Evolutionary conservation across 2,888 invertebrate genomes (phyloP), one percentile per base, ranked within the genome.

Genomic region (Podotricha telesiphe): DNA sequence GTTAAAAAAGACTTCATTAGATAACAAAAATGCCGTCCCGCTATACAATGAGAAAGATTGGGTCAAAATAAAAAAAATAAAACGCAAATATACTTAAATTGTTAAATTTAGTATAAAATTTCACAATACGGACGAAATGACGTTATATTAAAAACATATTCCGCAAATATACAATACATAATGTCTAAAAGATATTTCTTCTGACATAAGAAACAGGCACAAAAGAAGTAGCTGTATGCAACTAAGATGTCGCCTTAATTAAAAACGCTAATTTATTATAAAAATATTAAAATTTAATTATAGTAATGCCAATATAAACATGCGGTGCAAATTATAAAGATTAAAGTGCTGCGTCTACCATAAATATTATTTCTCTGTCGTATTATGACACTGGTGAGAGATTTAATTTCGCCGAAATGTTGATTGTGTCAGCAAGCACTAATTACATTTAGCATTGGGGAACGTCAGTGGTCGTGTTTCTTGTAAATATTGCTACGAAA

Each of bases 401-500:
- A 74, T 73, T 72, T 73, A 69, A 73, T 73, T 74, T 66, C 50
- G 61, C 34, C 42, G 69, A 70, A 72, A 74, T 62, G 74, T 65
- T 75, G 73, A 75, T 74, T 71, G 61, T 70, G 72, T 76, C 68
- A 73, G 64, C 65, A 67, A 68, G 65, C 65, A 74, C 69, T 73
- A 73, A 75, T 73, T 74, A 74, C 69, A 73, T 75, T 73, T 61
- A 66, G 50, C 62, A 69, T 70, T 59, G 65, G 58, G 59, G 62
- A 71, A 67, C 69, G 70, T 76, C 68, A 56, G 67, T 71, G 64
- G 67, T 72, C 73, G 73, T 73, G 69, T 74, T 75, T 73, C 73
- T 75, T 73, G 73, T 75, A 80, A 82, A 83, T 81, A 81, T 82
- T 80, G 77, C 80, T 80, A 82, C 80, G 78, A 79, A 78, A 79